phyloP scores from a whole-genome alignment of 1,140 invertebrate genomes.

The Aphelenchoides besseyi region DNA sequence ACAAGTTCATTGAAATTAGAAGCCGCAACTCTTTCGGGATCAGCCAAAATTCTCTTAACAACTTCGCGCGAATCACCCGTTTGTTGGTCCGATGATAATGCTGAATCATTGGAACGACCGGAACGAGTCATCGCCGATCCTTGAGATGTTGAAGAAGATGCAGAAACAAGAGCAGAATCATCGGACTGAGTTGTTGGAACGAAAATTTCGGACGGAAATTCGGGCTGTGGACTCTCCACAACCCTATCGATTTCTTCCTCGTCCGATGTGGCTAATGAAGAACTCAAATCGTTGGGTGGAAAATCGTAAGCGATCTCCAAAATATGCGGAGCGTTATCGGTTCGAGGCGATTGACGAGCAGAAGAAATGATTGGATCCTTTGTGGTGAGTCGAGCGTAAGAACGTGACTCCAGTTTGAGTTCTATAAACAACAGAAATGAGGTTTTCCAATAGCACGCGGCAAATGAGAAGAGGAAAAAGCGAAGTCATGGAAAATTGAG shows the following conservation, averaged over 20 bases:
- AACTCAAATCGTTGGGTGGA: conserved; percentile 8
- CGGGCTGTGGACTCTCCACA: neutral
- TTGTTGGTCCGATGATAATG: neutral
- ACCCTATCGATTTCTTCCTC: conserved; percentile 7
- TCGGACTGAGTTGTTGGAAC: neutral
- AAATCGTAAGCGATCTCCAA: neutral
- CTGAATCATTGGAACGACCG: conserved; percentile 1
- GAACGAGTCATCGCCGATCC: neutral
- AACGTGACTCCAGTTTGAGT: neutral
- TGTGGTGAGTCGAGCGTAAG: neutral
- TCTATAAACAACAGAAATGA: neutral
- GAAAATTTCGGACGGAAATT: conserved; percentile 5
- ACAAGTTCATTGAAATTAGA: conserved; percentile 34
- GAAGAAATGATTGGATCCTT: conserved; percentile 10
- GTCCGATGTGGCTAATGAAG: conserved; percentile 6
- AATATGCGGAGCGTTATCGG: neutral
- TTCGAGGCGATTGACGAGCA: neutral
- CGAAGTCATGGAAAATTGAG: neutral
- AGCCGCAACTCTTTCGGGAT: conserved; percentile 30
- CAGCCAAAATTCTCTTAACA: conserved; percentile 24
- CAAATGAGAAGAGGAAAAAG: neutral
- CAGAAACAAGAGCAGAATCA: neutral
- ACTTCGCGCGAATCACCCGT: neutral
- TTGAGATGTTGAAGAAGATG: conserved; percentile 2
- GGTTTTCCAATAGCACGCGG: neutral